Evolutionary conservation across 1,140 invertebrate species (phyloP).

Genomic region (Drosophila subobscura): DNA sequence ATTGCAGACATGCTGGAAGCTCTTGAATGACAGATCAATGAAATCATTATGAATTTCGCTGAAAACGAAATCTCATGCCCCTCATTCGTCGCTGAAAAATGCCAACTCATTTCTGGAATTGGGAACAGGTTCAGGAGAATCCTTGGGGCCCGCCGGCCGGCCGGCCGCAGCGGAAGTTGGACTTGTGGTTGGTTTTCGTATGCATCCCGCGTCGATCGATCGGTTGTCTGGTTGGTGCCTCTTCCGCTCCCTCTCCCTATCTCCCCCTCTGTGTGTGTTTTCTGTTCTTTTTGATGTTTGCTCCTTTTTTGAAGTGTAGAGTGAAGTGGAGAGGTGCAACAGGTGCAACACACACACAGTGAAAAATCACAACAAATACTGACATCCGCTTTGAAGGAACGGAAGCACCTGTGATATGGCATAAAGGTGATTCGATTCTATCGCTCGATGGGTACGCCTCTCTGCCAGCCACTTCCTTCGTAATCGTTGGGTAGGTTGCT

Average conservation of each 20-base stretch:
- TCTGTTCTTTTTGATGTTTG: slow-evolving; percentile 10
- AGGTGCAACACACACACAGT: slow-evolving; percentile 53
- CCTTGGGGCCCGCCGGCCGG: no score
- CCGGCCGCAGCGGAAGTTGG: slow-evolving; percentile 60
- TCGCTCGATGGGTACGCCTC: slow-evolving; percentile 26
- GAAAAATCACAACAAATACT: slow-evolving; percentile 72
- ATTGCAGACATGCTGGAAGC: slow-evolving; percentile 71
- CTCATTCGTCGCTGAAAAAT: slow-evolving; percentile 25
- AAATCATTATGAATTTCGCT: slow-evolving; percentile 74
- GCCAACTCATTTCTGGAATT: slow-evolving; percentile 48
- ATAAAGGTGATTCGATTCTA: slow-evolving; percentile 62
- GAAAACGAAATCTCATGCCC: slow-evolving; percentile 21
- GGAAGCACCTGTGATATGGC: slow-evolving; percentile 70
- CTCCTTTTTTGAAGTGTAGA: slow-evolving; percentile 32
- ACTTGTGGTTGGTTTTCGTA: slow-evolving; percentile 69
- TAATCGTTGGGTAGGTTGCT: not conserved
- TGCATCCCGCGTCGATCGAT: slow-evolving; percentile 43
- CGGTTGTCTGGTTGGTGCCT: not conserved
- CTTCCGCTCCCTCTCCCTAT: slow-evolving; percentile 1
- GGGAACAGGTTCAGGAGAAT: slow-evolving; percentile 35
- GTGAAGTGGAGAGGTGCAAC: slow-evolving; percentile 54
- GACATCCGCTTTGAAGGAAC: slow-evolving; percentile 64
- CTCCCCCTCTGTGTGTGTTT: no score
- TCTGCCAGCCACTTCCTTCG: not conserved
- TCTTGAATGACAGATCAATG: slow-evolving; percentile 79